These are phyloP conservation scores for Sinohyriopsis cumingii DNA, from an alignment of 2,888 invertebrate genomes.

Conservation along the genomic window DNA sequence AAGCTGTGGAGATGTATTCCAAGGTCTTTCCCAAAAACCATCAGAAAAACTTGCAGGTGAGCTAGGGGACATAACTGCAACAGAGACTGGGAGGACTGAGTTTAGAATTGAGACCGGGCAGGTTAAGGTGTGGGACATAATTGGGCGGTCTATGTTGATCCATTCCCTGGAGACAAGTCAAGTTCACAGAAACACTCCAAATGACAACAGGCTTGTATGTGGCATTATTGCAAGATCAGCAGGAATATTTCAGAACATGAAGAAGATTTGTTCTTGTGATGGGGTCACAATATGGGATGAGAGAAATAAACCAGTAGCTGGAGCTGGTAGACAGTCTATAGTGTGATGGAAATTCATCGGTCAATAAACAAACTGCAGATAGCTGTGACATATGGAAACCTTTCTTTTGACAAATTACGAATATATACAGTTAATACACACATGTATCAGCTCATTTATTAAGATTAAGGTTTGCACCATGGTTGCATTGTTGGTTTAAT, in stretches of 20 bases:
- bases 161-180: conserved; percentile 57
- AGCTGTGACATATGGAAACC: no score
- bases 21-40: not conserved
- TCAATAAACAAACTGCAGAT: no score
- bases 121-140: conserved; percentile 78
- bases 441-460: no score
- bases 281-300: conserved; percentile 93
- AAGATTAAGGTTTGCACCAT: no score
- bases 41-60: conserved; percentile 73
- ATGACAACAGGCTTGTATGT: conserved; percentile 80
- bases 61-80: conserved; percentile 79
- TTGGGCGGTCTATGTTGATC: conserved; percentile 82
- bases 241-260: conserved; percentile 86
- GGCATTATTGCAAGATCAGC: conserved; percentile 92
- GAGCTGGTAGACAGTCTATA: conserved; percentile 33
- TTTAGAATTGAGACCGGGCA: conserved; percentile 79
- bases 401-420: no score
- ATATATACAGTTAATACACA: no score
- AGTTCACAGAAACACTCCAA: conserved; percentile 4
- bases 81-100: conserved; percentile 78
- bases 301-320: conserved; percentile 68
- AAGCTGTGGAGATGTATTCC: conserved; percentile 66
- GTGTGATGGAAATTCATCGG: no score
- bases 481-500: no score
- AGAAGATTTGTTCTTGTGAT: conserved; percentile 91